Evolutionary conservation across 2,888 invertebrate genomes (phyloP).

Genomic region (Ornithoptera priamus): DNA sequence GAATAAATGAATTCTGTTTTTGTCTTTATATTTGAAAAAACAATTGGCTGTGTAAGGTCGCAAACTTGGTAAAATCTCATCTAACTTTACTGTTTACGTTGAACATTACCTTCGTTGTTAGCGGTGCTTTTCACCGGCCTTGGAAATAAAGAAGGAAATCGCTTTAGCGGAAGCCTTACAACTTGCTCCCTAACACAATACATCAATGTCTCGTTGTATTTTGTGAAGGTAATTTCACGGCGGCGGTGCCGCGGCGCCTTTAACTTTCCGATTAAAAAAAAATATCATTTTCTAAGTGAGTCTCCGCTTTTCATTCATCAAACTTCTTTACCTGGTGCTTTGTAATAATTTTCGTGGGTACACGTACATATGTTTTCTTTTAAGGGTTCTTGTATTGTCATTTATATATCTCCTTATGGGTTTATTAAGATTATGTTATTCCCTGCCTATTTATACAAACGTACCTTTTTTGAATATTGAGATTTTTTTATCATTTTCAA

Average conservation of each 20-base stretch:
- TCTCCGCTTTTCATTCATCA: conserved; percentile 3
- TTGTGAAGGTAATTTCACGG: conserved; percentile 11
- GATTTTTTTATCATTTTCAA: no score
- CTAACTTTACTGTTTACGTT: conserved; percentile 23
- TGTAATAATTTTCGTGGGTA: no score
- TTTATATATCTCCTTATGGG: no score
- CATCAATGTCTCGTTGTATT: conserved; percentile 29
- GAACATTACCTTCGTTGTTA: conserved; percentile 23
- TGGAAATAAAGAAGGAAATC: conserved; percentile 35
- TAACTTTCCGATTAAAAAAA: conserved; percentile 16
- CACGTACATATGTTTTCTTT: no score
- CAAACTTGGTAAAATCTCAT: conserved; percentile 23
- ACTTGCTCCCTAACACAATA: conserved; percentile 25
- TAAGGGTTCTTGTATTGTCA: no score
- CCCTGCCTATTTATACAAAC: no score
- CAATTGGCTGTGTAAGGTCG: not conserved
- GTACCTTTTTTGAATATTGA: no score
- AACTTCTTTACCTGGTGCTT: not conserved
- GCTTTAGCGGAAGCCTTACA: conserved; percentile 36
- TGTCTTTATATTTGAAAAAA: no score
- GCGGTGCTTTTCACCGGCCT: conserved; percentile 29
- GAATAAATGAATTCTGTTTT: no score
- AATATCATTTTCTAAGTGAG: conserved; percentile 19
- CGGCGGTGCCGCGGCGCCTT: conserved; percentile 1
- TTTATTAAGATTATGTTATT: no score